Base-by-base conservation (phyloP, 1,140 invertebrate genomes). In the Philopotamus ludificatus region DNA sequence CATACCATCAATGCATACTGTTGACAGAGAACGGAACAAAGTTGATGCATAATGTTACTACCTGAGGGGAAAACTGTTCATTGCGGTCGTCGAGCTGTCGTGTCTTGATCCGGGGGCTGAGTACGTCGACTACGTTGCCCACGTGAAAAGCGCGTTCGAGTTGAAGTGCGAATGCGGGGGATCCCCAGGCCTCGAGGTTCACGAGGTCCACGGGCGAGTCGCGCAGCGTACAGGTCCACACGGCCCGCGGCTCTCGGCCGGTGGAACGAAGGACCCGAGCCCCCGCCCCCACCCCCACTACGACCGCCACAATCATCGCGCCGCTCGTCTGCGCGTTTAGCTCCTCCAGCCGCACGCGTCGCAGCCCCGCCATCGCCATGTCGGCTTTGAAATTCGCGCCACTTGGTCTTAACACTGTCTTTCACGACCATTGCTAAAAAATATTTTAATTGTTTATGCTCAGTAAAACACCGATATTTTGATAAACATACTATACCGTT, bases 201-300 rank as follows among this genome's bases (percentile, higher is more conserved):
- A 88, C 86, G 21, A 85, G 86, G 73, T 89, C 85, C 1, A 83
- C 71, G 3, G 82, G 74, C 4, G 86, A 86, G 80, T 89, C 88
- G 59, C 87, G 76, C 7, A 90, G 62, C 1, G 87, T 89, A 71
- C 89, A 88, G 65, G 84, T 85, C 82, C 85, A 89, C 26, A 90
- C 87, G 2, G 79, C 81, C 4, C 28, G 28, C 4, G 12, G 4
- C 12, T 34, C 28, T 7, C 12, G 4, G 28, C 12, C 12, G 28
- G 4, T 34, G 28, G 28, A 34, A 7, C 28, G 4, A 12, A 34
- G 12, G 12, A 34, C 12, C 28, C 12, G 4, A 4, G 12, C 28
- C 4, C 4, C 4, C 28, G 28, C 4, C n/a, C n/a, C n/a, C 12
- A 7, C 12, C 28, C 4, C 4, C 4, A 34, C 28, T 7, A 34